phyloP scores from a whole-genome alignment of 2,888 invertebrate species.

The Amitus sp. region DNA sequence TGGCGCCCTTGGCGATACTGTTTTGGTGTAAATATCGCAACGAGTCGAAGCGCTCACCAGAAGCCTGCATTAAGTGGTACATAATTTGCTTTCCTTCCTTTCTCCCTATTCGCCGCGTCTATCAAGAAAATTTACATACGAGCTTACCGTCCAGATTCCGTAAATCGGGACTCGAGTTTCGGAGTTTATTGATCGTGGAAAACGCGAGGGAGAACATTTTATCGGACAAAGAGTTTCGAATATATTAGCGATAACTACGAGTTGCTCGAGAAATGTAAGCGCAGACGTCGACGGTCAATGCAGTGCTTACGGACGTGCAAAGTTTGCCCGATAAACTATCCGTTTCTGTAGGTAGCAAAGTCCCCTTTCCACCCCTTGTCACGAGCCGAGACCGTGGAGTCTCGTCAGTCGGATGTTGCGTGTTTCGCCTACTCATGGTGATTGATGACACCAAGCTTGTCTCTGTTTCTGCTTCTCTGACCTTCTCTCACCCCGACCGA shows the following conservation, averaged over 20 bases:
- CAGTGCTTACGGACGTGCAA: slow-evolving; percentile 38
- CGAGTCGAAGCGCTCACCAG: slow-evolving; percentile 36
- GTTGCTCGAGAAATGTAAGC: slow-evolving; percentile 18
- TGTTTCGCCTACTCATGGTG: slow-evolving; percentile 63
- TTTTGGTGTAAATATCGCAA: slow-evolving; percentile 38
- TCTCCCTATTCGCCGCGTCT: not conserved
- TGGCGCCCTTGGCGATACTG: slow-evolving; percentile 44
- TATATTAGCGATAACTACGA: not conserved
- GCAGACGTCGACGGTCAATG: slow-evolving; percentile 36
- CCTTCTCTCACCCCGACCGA: slow-evolving; percentile 4
- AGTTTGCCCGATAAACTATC: slow-evolving; percentile 47
- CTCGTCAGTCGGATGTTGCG: slow-evolving; percentile 62
- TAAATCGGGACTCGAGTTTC: not conserved
- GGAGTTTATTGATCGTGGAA: not conserved
- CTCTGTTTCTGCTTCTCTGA: slow-evolving; percentile 28
- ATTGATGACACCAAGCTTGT: slow-evolving; percentile 58
- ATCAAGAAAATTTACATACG: slow-evolving; percentile 11
- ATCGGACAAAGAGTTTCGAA: too few species aligned
- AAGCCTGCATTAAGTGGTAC: slow-evolving; percentile 29
- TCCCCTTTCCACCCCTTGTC: slow-evolving; percentile 41
- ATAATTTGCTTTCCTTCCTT: slow-evolving; percentile 20
- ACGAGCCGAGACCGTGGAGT: slow-evolving; percentile 27
- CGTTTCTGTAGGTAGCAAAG: slow-evolving; percentile 21
- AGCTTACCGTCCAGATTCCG: not conserved
- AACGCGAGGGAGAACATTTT: not conserved